Evolutionary conservation across 2,888 invertebrate species (phyloP).

Genomic region (Aphodius granarius): DNA sequence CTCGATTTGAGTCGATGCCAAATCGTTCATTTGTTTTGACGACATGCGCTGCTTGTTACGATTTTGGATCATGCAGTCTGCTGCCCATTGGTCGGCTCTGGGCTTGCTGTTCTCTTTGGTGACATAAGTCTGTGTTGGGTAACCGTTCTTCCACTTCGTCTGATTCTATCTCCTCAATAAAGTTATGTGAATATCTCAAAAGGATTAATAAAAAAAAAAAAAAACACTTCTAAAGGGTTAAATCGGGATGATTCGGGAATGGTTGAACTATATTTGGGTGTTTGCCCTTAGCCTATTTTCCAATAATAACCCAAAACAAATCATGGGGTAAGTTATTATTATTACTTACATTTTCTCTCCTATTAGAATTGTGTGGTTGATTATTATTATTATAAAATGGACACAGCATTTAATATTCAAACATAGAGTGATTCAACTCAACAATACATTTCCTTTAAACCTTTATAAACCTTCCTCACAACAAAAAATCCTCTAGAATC

Average conservation of each 20-base stretch:
- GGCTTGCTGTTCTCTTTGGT: neutral
- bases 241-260: conserved; percentile 39
- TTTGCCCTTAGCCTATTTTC: conserved; percentile 39
- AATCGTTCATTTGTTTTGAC: conserved; percentile 4
- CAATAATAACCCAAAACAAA: conserved; percentile 32
- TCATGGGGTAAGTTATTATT: conserved; percentile 46
- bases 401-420: too few relatives aligned
- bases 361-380: neutral
- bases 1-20: conserved; percentile 3
- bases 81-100: neutral
- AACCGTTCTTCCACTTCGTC: conserved; percentile 5
- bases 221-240: neutral
- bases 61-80: conserved; percentile 1
- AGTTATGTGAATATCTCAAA: conserved; percentile 1
- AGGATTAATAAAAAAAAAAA: neutral
- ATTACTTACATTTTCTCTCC: too few relatives aligned
- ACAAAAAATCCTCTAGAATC: neutral
- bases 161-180: neutral
- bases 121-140: conserved; percentile 13
- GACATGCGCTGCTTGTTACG: conserved; percentile 3
- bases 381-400: neutral
- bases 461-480: neutral
- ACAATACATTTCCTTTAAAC: neutral
- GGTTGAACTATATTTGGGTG: conserved; percentile 42
- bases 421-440: neutral